A percentile compares a stretch with the other conserved stretches of the same genome.
phyloP scores from a whole-genome alignment of 2,888 invertebrate genomes.

The Cephus rjabovi region DNA sequence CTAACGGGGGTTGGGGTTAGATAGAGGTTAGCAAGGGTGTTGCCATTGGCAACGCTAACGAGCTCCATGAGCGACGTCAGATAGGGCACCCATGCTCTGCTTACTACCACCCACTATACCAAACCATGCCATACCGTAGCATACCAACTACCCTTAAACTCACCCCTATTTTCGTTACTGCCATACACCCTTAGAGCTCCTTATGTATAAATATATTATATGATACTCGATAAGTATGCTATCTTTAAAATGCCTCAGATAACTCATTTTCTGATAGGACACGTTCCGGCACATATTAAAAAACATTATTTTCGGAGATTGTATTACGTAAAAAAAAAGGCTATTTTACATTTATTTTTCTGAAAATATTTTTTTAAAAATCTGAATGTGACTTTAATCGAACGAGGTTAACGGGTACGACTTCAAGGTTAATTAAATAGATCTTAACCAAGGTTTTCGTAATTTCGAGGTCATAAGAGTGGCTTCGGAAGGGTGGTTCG shows the following conservation, averaged over 20 bases:
- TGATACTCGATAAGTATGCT: neutral
- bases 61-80: slow-evolving; percentile 66
- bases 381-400: neutral
- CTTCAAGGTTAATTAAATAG: neutral
- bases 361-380: neutral
- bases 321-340: neutral
- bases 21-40: slow-evolving; percentile 54
- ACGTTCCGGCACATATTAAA: neutral
- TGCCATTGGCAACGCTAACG: slow-evolving; percentile 65
- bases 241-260: neutral
- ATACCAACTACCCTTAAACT: slow-evolving; percentile 16
- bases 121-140: slow-evolving; percentile 24
- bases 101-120: slow-evolving; percentile 12
- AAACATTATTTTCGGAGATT: neutral
- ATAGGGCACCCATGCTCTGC: slow-evolving; percentile 52
- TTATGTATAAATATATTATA: slow-evolving; percentile 47
- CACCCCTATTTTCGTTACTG: slow-evolving; percentile 13
- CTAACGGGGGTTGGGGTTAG: slow-evolving; percentile 4
- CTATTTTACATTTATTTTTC: no score
- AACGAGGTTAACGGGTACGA: neutral
- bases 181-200: slow-evolving; percentile 24
- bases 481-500: neutral
- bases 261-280: neutral
- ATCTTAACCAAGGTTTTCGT: neutral
- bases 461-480: neutral